A percentile compares a stretch with the other conserved stretches of the same genome.
phyloP scores from a whole-genome alignment of 2,888 invertebrate genomes.

The Tineola bisselliella region DNA sequence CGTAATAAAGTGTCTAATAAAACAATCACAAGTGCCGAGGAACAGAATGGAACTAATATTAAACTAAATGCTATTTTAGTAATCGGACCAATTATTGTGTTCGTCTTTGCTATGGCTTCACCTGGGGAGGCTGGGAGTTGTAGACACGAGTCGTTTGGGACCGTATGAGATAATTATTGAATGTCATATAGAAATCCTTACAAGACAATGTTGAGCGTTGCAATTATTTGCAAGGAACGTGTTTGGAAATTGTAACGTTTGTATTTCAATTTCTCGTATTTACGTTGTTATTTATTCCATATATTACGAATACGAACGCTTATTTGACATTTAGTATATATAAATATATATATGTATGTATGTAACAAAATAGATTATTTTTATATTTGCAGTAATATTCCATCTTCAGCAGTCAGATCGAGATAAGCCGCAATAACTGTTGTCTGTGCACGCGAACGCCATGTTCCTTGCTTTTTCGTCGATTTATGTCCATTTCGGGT shows the following conservation, averaged over 20 bases:
- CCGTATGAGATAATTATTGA: constrained; percentile 16
- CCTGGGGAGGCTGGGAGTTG: constrained; percentile 14
- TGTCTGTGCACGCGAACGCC: constrained; percentile 20
- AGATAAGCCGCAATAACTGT: constrained; percentile 25
- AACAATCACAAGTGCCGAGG: not conserved
- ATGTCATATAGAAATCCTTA: constrained; percentile 14
- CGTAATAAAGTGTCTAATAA: not conserved
- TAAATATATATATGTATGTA: not conserved
- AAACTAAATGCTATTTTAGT: constrained; percentile 10
- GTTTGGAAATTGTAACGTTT: not conserved
- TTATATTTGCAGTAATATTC: constrained; percentile 3
- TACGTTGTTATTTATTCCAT: not conserved
- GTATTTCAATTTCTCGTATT: not conserved
- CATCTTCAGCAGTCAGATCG: constrained; percentile 15
- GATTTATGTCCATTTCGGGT: constrained; percentile 25
- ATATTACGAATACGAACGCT: too few species aligned
- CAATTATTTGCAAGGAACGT: constrained; percentile 5
- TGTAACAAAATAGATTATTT: not conserved
- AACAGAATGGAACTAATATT: constrained; percentile 8
- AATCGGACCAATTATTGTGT: constrained; percentile 17
- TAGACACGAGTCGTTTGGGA: constrained; percentile 14
- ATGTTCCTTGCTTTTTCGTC: constrained; percentile 20
- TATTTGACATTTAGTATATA: too few species aligned
- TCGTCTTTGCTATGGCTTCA: constrained; percentile 15
- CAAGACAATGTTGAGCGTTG: not conserved